phyloP scores from a whole-genome alignment of 2,888 invertebrate genomes.

The Nysson spinosus region DNA sequence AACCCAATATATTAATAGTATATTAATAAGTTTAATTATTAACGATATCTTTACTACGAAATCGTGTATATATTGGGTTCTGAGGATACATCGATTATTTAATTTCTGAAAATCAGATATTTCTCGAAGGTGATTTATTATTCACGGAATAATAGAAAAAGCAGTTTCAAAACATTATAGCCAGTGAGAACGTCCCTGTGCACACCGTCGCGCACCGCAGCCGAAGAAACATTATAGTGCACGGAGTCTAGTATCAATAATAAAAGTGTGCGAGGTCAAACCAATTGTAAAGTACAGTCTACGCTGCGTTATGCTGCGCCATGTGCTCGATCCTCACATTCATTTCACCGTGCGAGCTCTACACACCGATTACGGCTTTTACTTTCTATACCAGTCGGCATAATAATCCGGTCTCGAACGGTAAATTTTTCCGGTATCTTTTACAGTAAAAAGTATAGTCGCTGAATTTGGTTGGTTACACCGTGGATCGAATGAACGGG shows the following conservation, averaged over 20 bases:
- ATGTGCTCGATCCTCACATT: conserved; percentile 67
- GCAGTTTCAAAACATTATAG: conserved; percentile 3
- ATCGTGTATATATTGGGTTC: too few species aligned
- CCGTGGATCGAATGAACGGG: conserved; percentile 5
- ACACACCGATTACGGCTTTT: conserved; percentile 48
- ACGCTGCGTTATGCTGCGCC: conserved; percentile 37
- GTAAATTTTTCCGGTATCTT: conserved; percentile 44
- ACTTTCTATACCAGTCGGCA: conserved; percentile 47
- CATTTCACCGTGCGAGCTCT: conserved; percentile 52
- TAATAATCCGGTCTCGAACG: conserved; percentile 40
- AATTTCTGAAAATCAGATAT: too few species aligned
- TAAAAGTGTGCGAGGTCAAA: conserved; percentile 73
- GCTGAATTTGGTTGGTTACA: conserved; percentile 16
- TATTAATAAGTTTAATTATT: too few species aligned
- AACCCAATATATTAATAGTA: too few species aligned
- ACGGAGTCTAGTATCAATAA: conserved; percentile 65
- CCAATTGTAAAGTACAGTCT: conserved; percentile 67
- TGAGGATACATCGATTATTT: too few species aligned
- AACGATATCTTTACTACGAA: too few species aligned
- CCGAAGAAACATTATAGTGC: conserved; percentile 9
- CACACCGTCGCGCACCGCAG: conserved; percentile 40
- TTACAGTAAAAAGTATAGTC: conserved; percentile 13
- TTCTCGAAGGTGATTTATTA: neutral
- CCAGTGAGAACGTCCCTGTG: conserved; percentile 2
- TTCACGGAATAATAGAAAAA: neutral